Percentiles rank a stretch among this genome's conserved stretches.
Conservation (phyloP, 2,888 invertebrate genomes). For the Euproctis similis region DNA sequence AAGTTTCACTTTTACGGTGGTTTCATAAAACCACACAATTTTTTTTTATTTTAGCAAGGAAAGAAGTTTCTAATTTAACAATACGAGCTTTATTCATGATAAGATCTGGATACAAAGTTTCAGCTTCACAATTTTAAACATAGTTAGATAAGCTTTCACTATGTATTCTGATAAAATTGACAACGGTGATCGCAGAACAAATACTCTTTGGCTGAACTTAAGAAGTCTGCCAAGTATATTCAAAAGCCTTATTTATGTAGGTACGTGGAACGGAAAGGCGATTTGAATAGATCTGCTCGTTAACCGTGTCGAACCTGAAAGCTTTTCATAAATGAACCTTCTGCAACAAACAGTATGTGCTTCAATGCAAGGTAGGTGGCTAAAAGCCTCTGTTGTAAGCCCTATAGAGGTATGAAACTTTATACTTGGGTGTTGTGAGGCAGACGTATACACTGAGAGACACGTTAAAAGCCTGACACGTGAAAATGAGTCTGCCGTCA, state of each 20-base stretch:
- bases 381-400: slow-evolving; percentile 49
- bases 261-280: slow-evolving; percentile 51
- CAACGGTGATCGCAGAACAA: no score
- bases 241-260: slow-evolving; percentile 60
- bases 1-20: no score
- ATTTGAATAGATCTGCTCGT: slow-evolving; percentile 65
- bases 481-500: slow-evolving; percentile 20
- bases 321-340: slow-evolving; percentile 66
- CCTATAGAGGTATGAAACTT: slow-evolving; percentile 49
- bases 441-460: slow-evolving; percentile 30
- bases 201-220: no score
- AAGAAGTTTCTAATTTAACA: no score
- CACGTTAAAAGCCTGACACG: slow-evolving; percentile 26
- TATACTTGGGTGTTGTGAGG: slow-evolving; percentile 37
- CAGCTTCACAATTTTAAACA: no score
- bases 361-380: slow-evolving; percentile 48
- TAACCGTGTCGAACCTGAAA: slow-evolving; percentile 61
- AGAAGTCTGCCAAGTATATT: slow-evolving; percentile 60
- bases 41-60: no score
- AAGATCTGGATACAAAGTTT: no score
- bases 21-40: no score
- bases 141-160: no score
- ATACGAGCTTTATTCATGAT: no score
- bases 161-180: no score
- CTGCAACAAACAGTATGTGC: slow-evolving; percentile 41